Conservation (phyloP, 2,797 vertebrate species). For the Oreochromis grahami region DNA sequence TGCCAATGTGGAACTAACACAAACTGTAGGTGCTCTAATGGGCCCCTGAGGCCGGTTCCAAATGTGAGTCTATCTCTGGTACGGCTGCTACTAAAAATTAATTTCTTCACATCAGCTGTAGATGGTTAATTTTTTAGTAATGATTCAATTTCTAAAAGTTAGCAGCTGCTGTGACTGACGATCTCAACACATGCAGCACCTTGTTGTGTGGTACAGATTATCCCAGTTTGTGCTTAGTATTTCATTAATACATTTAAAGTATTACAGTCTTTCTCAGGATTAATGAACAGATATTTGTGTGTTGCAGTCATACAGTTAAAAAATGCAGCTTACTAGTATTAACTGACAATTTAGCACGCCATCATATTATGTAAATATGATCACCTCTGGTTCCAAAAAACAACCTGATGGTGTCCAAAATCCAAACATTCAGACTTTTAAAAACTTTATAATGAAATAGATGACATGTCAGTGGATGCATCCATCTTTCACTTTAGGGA, state of each 20-base stretch:
- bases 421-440: not conserved
- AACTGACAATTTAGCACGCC: not conserved
- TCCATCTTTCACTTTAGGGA: accelerated
- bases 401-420: not conserved
- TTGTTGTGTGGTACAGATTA: not conserved
- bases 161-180: not conserved
- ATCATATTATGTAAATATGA: accelerated
- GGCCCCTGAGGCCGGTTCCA: too few relatives aligned
- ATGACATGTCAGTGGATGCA: accelerated
- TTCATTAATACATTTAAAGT: not conserved
- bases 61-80: too few relatives aligned
- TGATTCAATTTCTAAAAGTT: not conserved
- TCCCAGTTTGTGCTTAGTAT: not conserved
- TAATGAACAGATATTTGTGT: not conserved
- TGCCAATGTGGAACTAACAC: not conserved
- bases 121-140: not conserved
- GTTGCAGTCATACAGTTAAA: not conserved
- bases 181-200: not conserved
- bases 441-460: not conserved
- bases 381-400: accelerated
- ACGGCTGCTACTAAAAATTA: not conserved
- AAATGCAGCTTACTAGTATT: not conserved
- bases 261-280: not conserved
- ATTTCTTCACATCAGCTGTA: not conserved
- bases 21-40: not conserved